Evolutionary conservation across 1,140 invertebrate species (phyloP).

Genomic region (Holotrichia oblita): DNA sequence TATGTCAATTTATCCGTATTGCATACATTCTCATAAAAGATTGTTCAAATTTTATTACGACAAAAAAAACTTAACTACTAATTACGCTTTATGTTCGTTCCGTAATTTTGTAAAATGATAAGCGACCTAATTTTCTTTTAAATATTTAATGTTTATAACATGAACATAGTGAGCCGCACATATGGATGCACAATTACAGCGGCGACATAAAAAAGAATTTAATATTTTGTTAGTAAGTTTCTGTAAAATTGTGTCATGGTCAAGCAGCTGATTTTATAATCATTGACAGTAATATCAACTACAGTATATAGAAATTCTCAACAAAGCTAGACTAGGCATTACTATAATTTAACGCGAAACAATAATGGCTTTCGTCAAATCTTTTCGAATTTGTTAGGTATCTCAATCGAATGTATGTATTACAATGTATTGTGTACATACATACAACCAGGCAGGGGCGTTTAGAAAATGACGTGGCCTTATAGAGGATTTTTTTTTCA

Average conservation of each 20-base stretch:
- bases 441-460: too few species aligned
- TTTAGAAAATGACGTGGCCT: too few species aligned
- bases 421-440: too few species aligned
- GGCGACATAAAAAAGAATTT: not conserved
- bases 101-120: not conserved
- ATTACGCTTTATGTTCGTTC: not conserved
- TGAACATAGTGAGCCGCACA: not conserved
- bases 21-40: not conserved
- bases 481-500: too few species aligned
- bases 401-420: too few species aligned
- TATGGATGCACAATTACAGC: not conserved
- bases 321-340: too few species aligned
- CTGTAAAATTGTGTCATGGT: not conserved
- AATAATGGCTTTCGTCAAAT: too few species aligned
- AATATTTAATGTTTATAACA: not conserved
- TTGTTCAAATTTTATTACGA: not conserved
- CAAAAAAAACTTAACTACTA: not conserved
- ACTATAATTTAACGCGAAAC: too few species aligned
- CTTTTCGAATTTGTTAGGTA: too few species aligned
- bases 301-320: too few species aligned
- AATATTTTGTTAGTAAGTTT: conserved; percentile 2
- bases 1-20: not conserved
- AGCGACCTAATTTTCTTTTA: not conserved
- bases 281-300: not conserved
- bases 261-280: not conserved